phyloP scores from a whole-genome alignment of 2,113 vertebrate genomes.

The Leptosomus discolor region DNA sequence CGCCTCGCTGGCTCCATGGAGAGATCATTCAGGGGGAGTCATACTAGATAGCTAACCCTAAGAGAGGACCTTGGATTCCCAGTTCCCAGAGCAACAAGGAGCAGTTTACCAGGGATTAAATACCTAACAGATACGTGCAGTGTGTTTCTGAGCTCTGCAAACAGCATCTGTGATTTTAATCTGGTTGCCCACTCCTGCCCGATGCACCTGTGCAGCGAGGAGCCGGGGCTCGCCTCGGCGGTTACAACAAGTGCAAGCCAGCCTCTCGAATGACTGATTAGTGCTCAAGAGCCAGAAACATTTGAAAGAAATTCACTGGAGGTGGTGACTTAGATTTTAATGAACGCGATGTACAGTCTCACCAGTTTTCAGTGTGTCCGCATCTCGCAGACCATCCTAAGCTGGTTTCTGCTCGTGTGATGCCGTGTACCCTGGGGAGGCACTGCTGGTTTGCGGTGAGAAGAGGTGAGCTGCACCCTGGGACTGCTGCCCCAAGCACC shows the following conservation, averaged over 20 bases:
- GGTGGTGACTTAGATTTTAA: background rate
- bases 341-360: background rate
- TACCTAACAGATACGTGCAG: background rate
- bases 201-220: accelerated
- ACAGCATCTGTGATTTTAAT: background rate
- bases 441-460: background rate
- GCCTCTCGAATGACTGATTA: background rate
- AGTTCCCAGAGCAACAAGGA: background rate
- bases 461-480: background rate
- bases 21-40: accelerated
- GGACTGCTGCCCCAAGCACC: background rate
- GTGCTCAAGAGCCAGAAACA: background rate
- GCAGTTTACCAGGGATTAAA: background rate
- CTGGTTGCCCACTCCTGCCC: accelerated
- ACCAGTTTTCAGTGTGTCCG: background rate
- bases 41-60: background rate
- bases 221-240: background rate
- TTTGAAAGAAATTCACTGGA: background rate
- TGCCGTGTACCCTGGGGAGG: background rate
- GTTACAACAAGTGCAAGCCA: background rate
- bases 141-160: background rate
- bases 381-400: background rate
- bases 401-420: background rate
- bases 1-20: background rate
- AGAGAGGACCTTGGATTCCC: background rate